Conservation (phyloP, 2,888 invertebrate species). For the Cacoxenus indagator region DNA sequence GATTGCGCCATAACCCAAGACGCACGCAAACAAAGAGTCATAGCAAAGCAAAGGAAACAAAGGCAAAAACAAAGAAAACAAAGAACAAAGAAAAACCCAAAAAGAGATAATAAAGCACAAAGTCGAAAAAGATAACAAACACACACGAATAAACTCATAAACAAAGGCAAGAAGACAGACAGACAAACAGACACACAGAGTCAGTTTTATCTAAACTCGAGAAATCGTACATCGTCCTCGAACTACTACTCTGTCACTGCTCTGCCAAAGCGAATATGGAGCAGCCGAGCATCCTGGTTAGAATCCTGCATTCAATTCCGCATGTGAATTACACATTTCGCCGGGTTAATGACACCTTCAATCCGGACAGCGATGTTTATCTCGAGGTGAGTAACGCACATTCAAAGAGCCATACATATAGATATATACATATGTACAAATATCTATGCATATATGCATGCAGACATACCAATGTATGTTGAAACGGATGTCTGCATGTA, state of each 20-base stretch:
- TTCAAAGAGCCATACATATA: not conserved
- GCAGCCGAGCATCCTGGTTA: slow-evolving; percentile 86
- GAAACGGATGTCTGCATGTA: not conserved
- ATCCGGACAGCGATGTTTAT: slow-evolving; percentile 89
- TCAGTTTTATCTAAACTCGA: too few relatives aligned
- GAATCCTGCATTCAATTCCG: slow-evolving; percentile 89
- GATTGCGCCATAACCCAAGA: not conserved
- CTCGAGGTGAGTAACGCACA: slow-evolving; percentile 79
- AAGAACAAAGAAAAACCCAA: slow-evolving; percentile 13
- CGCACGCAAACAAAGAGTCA: slow-evolving; percentile 29
- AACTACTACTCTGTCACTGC: not conserved
- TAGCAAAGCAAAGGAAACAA: slow-evolving; percentile 19
- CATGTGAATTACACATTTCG: slow-evolving; percentile 93
- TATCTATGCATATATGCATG: not conserved
- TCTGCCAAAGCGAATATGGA: slow-evolving; percentile 73
- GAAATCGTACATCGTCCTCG: too few relatives aligned
- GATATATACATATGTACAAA: not conserved
- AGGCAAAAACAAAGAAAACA: slow-evolving; percentile 18
- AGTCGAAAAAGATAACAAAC: not conserved
- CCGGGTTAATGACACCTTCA: slow-evolving; percentile 91
- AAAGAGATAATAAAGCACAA: slow-evolving; percentile 20
- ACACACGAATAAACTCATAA: not conserved
- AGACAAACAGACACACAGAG: not conserved
- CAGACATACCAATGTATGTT: not conserved
- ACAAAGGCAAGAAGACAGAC: not conserved